phyloP scores from a whole-genome alignment of 1,140 invertebrate species.

The Hyles euphorbiae region DNA sequence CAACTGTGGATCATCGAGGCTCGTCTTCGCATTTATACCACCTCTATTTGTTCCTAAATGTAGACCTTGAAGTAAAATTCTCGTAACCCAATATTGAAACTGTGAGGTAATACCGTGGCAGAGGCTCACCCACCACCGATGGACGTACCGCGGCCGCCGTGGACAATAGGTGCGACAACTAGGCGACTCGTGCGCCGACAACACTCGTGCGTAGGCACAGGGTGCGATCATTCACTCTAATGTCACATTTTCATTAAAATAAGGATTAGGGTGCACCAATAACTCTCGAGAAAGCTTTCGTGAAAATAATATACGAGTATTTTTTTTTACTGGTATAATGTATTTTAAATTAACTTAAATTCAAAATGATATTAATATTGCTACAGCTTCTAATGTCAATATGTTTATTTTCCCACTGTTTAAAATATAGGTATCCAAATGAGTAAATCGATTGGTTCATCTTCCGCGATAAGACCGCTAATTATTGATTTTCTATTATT shows the following conservation, averaged over 20 bases:
- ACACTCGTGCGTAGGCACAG: slow-evolving; percentile 41
- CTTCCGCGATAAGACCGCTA: background rate
- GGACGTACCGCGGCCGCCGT: slow-evolving; percentile 30
- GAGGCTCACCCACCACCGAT: slow-evolving; percentile 59
- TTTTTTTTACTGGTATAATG: too few relatives aligned
- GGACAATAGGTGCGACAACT: slow-evolving; percentile 72
- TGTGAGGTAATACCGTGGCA: slow-evolving; percentile 61
- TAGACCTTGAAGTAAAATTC: slow-evolving; percentile 70
- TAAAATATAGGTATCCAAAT: background rate
- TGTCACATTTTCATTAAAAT: too few relatives aligned
- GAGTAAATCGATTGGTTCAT: background rate
- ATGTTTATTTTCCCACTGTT: background rate
- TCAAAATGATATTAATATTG: too few relatives aligned
- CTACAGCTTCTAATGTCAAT: slow-evolving; percentile 18
- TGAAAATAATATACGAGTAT: too few relatives aligned
- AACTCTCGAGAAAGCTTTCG: too few relatives aligned
- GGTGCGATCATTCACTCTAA: slow-evolving; percentile 24
- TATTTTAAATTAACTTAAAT: too few relatives aligned
- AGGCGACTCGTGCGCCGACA: slow-evolving; percentile 61
- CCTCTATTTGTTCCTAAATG: slow-evolving; percentile 67
- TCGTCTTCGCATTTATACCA: slow-evolving; percentile 67
- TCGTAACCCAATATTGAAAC: slow-evolving; percentile 73
- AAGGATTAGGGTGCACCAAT: too few relatives aligned
- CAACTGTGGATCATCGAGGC: slow-evolving; percentile 60
- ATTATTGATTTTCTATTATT: too few relatives aligned